Evolutionary conservation across 2,888 invertebrate species (phyloP), one percentile per base, ranked within the genome.

Genomic region (Ormyrus pomaceus): DNA sequence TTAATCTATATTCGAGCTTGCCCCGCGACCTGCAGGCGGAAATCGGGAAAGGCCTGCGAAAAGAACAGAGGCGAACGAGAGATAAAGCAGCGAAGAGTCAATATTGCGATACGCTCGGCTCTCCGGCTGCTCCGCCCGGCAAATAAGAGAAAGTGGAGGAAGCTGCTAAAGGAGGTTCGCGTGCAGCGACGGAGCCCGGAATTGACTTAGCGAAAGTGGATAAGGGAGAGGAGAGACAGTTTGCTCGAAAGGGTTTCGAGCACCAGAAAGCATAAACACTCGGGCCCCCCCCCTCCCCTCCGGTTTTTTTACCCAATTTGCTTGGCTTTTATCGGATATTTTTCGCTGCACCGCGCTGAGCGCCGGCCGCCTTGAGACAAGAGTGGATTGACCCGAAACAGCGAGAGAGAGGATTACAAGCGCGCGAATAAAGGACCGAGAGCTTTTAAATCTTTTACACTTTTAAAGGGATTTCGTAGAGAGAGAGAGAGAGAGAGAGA

Each of bases 361-460:
- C 51, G 13, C n/a, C 13, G 11, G 19, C 65, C 46, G 62, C 9
- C 50, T 13, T 9, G 58, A 48, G 9, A 34, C 34, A 4, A 4
- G 73, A 79, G 73, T 79, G 68, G 64, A 70, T 59, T 58, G 65
- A 46, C 58, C 65, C 51, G 51, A 34, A 46, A 55, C 3, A 61
- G 66, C 70, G 71, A 68, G 79, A 79, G 72, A 82, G 76, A 77
- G 77, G 77, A 72, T 77, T 71, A 77, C 56, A 50, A 70, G 13
- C 48, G 58, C 51, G 19, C 7, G 7, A 34, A n/a, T 5, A 13
- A 58, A 58, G 34, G 48, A n/a, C 1, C 0, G 55, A 64, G 13
- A 9, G 48, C 6, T 10, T 8, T 10, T 51, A 19, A 51, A 70
- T 61, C 71, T 61, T 69, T 68, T 61, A 5, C 8, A 45, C 34